Evolutionary conservation across 37 sponge, comb jelly and placozoan genomes (phyloP).

Genomic region (Axinella damicornis): DNA sequence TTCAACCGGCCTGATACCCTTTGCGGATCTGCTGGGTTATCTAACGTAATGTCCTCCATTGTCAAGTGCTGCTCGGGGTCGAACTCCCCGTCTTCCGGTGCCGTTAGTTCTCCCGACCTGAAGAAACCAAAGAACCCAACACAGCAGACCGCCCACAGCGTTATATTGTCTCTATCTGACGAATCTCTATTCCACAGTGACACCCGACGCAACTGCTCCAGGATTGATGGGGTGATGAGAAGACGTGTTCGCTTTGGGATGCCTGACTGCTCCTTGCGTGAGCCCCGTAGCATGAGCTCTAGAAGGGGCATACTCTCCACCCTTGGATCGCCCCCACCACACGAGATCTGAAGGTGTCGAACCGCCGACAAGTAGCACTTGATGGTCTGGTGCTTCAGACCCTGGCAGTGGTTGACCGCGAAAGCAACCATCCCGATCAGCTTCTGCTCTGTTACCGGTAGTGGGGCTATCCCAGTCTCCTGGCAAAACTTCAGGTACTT

Average conservation of each 20-base stretch:
- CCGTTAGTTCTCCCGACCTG: conserved; percentile 40
- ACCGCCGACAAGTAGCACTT: conserved; percentile 17
- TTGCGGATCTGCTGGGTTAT: conserved; percentile 9
- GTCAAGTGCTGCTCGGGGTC: conserved; percentile 20
- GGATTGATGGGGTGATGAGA: conserved; percentile 63
- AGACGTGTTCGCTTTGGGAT: conserved; percentile 35
- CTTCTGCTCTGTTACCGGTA: conserved; percentile 19
- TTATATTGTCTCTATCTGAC: not conserved
- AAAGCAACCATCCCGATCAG: not conserved
- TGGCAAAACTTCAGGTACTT: conserved; percentile 15
- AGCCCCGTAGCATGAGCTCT: not conserved
- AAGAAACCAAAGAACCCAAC: conserved; percentile 64
- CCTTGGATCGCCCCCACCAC: conserved; percentile 16
- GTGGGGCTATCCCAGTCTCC: not conserved
- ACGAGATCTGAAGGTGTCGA: conserved; percentile 35
- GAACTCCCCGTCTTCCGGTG: not conserved
- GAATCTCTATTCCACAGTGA: not conserved
- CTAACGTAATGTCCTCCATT: conserved; percentile 9
- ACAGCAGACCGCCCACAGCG: conserved; percentile 55
- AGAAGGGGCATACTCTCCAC: conserved; percentile 10
- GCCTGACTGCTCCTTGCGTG: conserved; percentile 15
- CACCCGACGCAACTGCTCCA: conserved; percentile 6
- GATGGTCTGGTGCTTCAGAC: conserved; percentile 8
- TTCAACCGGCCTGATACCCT: conserved; percentile 11
- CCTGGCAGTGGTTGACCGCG: not conserved